Conservation (phyloP, 2,113 vertebrate species). For the Oryzias celebensis region DNA sequence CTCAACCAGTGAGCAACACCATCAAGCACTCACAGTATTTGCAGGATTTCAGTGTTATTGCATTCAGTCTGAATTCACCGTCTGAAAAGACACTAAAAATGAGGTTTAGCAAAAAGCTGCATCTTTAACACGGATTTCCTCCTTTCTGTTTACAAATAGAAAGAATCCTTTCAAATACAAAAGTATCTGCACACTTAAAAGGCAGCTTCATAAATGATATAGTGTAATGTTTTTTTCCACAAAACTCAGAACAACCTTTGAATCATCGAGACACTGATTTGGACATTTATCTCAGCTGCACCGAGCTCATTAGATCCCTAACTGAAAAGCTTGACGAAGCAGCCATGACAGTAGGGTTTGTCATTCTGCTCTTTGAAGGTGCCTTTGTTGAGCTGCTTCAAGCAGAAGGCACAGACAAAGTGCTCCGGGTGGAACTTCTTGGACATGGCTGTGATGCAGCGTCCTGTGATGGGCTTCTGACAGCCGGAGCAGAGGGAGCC, state of each 20-base stretch:
- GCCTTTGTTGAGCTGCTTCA: conserved; percentile 99
- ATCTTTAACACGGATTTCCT: not conserved
- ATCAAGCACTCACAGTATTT: conserved; percentile 30
- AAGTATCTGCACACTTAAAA: conserved; percentile 5
- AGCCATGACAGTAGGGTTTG: conserved; percentile 98
- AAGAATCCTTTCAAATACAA: conserved; percentile 15
- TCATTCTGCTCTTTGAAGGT: conserved; percentile 99
- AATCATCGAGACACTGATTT: conserved; percentile 22
- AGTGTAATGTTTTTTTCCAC: not conserved
- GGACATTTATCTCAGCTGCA: conserved; percentile 11
- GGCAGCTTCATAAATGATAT: conserved; percentile 10
- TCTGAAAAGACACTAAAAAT: conserved; percentile 16
- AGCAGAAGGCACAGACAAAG: conserved; percentile 98
- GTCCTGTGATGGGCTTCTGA: conserved; percentile 98
- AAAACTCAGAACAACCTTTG: conserved; percentile 10
- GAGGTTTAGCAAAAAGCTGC: too few relatives aligned
- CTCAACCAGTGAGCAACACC: conserved; percentile 78
- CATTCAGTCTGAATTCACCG: conserved; percentile 37
- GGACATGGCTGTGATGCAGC: conserved; percentile 98
- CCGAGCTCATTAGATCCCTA: conserved; percentile 64
- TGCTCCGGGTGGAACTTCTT: conserved; percentile 99
- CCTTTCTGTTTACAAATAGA: not conserved
- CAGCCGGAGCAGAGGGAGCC: conserved; percentile 97
- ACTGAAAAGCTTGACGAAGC: conserved; percentile 98
- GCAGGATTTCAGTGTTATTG: conserved; percentile 43